phyloP scores from a whole-genome alignment of 2,113 vertebrate genomes.

The Lanius ludovicianus region DNA sequence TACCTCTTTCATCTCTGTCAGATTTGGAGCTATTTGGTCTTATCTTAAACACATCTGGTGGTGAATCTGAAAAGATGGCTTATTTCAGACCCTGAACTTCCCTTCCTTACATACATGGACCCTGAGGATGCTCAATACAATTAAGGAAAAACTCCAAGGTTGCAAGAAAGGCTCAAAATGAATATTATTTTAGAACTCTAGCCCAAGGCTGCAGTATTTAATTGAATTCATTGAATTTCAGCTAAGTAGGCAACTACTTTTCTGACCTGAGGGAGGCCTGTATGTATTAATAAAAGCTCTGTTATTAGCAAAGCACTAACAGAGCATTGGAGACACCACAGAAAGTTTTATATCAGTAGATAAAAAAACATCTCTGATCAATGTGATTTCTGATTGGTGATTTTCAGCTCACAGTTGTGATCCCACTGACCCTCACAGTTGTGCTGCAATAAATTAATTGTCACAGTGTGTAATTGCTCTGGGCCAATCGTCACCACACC shows the following conservation, averaged over 20 bases:
- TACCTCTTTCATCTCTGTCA: background rate
- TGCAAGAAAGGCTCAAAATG: background rate
- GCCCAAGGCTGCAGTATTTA: slow-evolving; percentile 35
- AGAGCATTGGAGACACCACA: background rate
- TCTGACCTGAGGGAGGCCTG: slow-evolving; percentile 24
- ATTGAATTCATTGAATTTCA: slow-evolving; percentile 56
- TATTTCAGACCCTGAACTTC: background rate
- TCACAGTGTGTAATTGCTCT: background rate
- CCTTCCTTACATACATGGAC: background rate
- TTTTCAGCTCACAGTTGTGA: background rate
- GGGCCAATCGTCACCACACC: background rate
- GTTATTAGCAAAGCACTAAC: slow-evolving; percentile 24
- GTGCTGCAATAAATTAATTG: slow-evolving; percentile 20
- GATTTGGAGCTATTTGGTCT: background rate
- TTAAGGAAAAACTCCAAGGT: slow-evolving; percentile 16
- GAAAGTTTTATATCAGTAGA: background rate
- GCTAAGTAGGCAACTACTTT: slow-evolving; percentile 38
- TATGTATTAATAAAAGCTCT: slow-evolving; percentile 15
- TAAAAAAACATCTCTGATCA: background rate
- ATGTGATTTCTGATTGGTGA: background rate
- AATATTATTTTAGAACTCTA: slow-evolving; percentile 28
- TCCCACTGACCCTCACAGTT: background rate
- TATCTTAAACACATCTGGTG: slow-evolving; percentile 18
- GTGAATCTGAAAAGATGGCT: background rate
- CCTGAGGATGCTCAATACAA: background rate